A percentile compares a stretch with the other conserved stretches of the same genome.
Evolutionary conservation across 2,113 vertebrate genomes (phyloP).

Genomic region (Tyrannus savana): DNA sequence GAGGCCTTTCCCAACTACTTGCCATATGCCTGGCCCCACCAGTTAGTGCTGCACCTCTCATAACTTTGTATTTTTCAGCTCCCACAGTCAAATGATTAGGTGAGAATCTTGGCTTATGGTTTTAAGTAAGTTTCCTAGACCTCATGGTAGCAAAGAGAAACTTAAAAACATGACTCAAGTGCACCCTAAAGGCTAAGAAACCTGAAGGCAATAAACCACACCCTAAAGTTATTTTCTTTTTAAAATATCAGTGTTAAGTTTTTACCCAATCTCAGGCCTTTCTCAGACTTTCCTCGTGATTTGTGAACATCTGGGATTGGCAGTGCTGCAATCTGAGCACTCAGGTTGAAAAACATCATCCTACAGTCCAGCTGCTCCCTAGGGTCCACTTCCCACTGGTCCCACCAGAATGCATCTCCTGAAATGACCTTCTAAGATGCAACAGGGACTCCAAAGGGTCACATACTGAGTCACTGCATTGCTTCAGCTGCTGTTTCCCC

Average conservation of each 20-base stretch:
- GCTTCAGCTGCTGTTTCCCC: not conserved
- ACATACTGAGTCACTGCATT: not conserved
- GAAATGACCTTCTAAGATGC: not conserved
- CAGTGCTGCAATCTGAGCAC: not conserved
- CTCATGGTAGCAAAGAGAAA: conserved; percentile 49
- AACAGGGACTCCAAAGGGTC: not conserved
- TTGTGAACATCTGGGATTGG: conserved; percentile 37
- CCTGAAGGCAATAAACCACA: conserved; percentile 53
- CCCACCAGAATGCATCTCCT: not conserved
- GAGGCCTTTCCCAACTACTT: not conserved
- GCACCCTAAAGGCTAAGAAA: conserved; percentile 56
- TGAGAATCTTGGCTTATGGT: conserved; percentile 53
- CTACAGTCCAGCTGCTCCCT: not conserved
- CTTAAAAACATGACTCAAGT: conserved; percentile 47
- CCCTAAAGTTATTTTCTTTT: conserved; percentile 25
- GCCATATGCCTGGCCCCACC: conserved; percentile 3
- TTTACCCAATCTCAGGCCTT: conserved; percentile 12
- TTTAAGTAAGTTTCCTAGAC: conserved; percentile 59
- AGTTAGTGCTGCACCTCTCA: not conserved
- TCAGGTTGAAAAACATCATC: not conserved
- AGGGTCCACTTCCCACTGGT: not conserved
- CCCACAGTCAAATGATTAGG: conserved; percentile 56
- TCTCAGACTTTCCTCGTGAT: not conserved
- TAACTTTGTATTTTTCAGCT: conserved; percentile 50
- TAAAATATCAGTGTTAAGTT: not conserved